Base-by-base conservation (phyloP, 2,888 invertebrate genomes). In the Melanostoma mellinum region DNA sequence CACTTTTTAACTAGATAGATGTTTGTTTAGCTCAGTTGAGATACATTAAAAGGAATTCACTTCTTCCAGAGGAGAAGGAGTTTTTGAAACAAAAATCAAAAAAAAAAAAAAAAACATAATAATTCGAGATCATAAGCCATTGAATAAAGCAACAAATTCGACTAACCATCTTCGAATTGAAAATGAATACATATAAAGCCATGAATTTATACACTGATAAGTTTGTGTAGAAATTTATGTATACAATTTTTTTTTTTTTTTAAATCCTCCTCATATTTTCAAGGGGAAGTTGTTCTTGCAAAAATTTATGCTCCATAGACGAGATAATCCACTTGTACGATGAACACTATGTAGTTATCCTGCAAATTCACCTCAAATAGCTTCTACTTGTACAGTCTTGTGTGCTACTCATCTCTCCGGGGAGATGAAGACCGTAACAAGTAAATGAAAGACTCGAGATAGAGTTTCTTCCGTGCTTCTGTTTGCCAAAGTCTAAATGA, bases 401-500 rank as follows among this genome's bases (percentile, higher is more conserved):
- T 46, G 38, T 60, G 44, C 4, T 55, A 9, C 9, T 33, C 63
- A 35, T 65, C 63, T 40, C 69, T 67, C n/a, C 46, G 8, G 63
- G 72, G 61, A 52, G 58, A 32, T 38, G n/a, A 6, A 38, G 48
- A 78, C 38, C 69, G 50, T 69, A 75, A 71, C 67, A 84, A 79
- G 79, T 79, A 84, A 84, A 84, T 84, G 84, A 84, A 84, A 79
- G 71, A 71, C 78, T 44, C 33, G 33, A 71, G 82, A 84, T 78
- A 65, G 78, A 84, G 74, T 78, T 74, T 84, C 75, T 79, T 78
- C 53, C 8, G 35, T 55, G 68, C 55, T 87, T 87, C 85, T 86
- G 86, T 87, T 87, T 87, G 86, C 85, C 86, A 85, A 87, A 87
- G 87, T 86, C 87, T 87, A 87, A 87, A 87, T 87, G 87, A 87